Base-by-base conservation (phyloP, 2,888 invertebrate species). In the Colostygia pectinataria region DNA sequence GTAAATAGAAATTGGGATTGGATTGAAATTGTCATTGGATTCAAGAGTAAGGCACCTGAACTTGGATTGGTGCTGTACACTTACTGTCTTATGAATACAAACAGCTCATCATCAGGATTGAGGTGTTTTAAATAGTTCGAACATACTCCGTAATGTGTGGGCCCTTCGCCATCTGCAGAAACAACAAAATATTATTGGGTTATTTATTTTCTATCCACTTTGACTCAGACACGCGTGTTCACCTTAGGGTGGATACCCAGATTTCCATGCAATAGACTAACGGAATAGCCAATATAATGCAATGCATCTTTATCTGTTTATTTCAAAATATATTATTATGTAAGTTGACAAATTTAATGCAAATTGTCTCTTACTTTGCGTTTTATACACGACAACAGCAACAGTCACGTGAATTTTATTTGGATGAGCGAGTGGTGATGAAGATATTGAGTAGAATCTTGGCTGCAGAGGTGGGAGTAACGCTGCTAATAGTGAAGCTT, bases 391-490 rank as follows among this genome's bases (percentile, higher is more conserved):
- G 9, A 98, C 97, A 5, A 98, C 95, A 33, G 98, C 97, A 4
- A 98, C 97, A 0, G 98, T 98, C 34, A 97, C 84, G 74, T 98
- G 97, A 13, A 98, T 93, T 74, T 95, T 94, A 34, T 94, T 93
- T 0, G 91, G 92, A 71, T 95, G 92, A 8, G 94, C 92, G 2
- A 92, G 77, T 0, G 96, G 95, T 6, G 97, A 96, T 0, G 98
- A 98, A 1, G 98, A 98, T 68, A 98, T 97, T 31, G 97, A 97
- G 84, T 98, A 98, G 83, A 97, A 98, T 63, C 98, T 91, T 2
- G 98, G 97, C 72, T 98, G 98, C 25, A 98, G 83, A 0, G 96
- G 91, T 15, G 95, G 95, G 23, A 98, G 84, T 71, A 98, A 94
- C 0, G 95, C 94, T 24, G 97, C 92, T 3, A 98, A 90, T 12